Conservation (phyloP, 2,797 vertebrate species). For the Nyctibius grandis region DNA sequence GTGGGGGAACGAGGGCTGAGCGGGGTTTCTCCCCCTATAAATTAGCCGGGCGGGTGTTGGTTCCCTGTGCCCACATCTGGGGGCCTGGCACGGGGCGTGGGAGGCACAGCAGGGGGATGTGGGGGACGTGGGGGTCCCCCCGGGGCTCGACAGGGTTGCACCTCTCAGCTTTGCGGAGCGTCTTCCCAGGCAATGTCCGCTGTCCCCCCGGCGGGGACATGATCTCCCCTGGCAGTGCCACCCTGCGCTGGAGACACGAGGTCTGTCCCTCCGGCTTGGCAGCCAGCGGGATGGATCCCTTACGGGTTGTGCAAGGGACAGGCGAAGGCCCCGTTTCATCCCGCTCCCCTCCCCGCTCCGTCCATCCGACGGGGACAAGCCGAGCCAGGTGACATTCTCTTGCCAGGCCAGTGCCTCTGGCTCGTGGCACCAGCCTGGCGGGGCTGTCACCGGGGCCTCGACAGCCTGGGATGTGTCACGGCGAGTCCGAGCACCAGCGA, state of each 20-base stretch:
- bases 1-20: background rate
- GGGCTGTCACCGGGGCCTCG: background rate
- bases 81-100: background rate
- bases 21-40: background rate
- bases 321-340: background rate
- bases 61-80: background rate
- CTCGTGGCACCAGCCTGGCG: background rate
- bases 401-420: background rate
- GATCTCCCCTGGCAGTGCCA: background rate
- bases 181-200: background rate
- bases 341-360: background rate
- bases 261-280: background rate
- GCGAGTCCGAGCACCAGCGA: accelerated
- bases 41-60: background rate
- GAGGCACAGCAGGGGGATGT: background rate
- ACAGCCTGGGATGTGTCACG: accelerated
- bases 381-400: conserved; percentile 23
- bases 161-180: background rate
- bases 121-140: background rate
- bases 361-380: background rate
- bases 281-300: conserved; percentile 12
- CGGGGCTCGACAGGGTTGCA: background rate
- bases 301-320: background rate
- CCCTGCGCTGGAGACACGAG: background rate
- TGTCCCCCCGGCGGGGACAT: background rate